Evolutionary conservation across 1,140 invertebrate genomes (phyloP).

Genomic region (Aphelinus certus): DNA sequence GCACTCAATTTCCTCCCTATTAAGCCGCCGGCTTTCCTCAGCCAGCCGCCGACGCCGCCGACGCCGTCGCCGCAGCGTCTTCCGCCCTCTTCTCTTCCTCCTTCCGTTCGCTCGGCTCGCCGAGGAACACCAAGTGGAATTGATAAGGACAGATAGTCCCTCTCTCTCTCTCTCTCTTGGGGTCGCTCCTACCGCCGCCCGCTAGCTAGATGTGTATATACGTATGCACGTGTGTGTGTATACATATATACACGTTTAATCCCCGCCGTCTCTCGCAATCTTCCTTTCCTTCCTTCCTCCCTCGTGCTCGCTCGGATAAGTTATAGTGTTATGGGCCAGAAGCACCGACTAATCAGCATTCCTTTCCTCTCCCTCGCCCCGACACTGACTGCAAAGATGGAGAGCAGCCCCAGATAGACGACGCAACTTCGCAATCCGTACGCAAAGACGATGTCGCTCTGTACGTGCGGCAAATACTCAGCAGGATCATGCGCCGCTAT

Average conservation of each 20-base stretch:
- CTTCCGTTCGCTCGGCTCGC: slow-evolving; percentile 24
- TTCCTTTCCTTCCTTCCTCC: slow-evolving; percentile 21
- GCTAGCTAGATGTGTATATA: background rate
- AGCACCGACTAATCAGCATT: slow-evolving; percentile 66
- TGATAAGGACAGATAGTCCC: slow-evolving; percentile 41
- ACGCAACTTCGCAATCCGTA: slow-evolving; percentile 2
- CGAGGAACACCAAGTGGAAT: slow-evolving; percentile 37
- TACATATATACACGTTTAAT: background rate
- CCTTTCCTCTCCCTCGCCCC: slow-evolving; percentile 50
- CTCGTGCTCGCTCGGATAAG: slow-evolving; percentile 50
- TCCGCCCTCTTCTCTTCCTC: slow-evolving; percentile 36
- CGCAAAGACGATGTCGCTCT: slow-evolving; percentile 48
- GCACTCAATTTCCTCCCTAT: slow-evolving; percentile 68
- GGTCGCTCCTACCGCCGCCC: background rate
- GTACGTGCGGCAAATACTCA: slow-evolving; percentile 64
- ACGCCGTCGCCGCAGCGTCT: slow-evolving; percentile 34
- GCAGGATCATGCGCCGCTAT: slow-evolving; percentile 55
- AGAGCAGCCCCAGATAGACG: slow-evolving; percentile 32
- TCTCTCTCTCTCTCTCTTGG: slow-evolving; percentile 11
- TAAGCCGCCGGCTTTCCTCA: slow-evolving; percentile 62
- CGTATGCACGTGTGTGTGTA: slow-evolving; percentile 6
- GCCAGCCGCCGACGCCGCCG: slow-evolving; percentile 21
- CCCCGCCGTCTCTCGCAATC: slow-evolving; percentile 35
- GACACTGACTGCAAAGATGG: slow-evolving; percentile 12
- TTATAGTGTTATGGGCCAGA: slow-evolving; percentile 65